Evolutionary conservation across 2,888 invertebrate species (phyloP).

Genomic region (Plutella xylostella): DNA sequence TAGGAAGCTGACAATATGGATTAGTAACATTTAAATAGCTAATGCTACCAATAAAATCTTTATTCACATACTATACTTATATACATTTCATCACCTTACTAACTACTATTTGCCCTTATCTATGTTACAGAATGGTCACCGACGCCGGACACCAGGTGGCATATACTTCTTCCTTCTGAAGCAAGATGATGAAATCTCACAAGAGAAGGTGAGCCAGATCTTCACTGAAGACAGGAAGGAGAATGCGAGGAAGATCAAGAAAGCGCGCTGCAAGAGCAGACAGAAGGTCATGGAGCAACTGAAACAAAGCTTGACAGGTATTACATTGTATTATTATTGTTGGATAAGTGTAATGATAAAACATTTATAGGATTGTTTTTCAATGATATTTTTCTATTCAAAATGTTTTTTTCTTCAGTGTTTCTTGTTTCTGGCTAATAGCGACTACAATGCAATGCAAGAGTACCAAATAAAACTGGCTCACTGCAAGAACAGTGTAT

Average conservation of each 20-base stretch:
- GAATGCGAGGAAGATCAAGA: slow-evolving; percentile 64
- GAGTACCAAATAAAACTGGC: too few relatives aligned
- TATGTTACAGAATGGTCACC: slow-evolving; percentile 74
- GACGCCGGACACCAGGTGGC: slow-evolving; percentile 89
- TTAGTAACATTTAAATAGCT: not conserved
- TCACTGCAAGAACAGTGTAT: too few relatives aligned
- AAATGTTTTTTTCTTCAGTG: too few relatives aligned
- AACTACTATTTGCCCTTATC: too few relatives aligned
- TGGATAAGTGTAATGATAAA: too few relatives aligned
- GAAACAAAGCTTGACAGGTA: slow-evolving; percentile 70
- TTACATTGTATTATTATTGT: too few relatives aligned
- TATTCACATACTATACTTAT: not conserved
- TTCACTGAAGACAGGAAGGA: slow-evolving; percentile 75
- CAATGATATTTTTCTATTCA: too few relatives aligned
- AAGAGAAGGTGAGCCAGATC: slow-evolving; percentile 75
- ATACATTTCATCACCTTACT: not conserved
- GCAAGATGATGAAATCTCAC: slow-evolving; percentile 74
- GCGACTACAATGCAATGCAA: too few relatives aligned
- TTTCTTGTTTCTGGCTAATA: too few relatives aligned
- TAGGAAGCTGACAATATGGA: too few relatives aligned
- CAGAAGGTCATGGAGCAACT: slow-evolving; percentile 76
- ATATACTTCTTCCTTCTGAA: slow-evolving; percentile 86
- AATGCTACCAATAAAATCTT: not conserved
- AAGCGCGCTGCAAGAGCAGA: slow-evolving; percentile 64
- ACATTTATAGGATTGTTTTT: too few relatives aligned